Conservation (phyloP, 2,888 invertebrate genomes). For the Euzetes globulus region DNA sequence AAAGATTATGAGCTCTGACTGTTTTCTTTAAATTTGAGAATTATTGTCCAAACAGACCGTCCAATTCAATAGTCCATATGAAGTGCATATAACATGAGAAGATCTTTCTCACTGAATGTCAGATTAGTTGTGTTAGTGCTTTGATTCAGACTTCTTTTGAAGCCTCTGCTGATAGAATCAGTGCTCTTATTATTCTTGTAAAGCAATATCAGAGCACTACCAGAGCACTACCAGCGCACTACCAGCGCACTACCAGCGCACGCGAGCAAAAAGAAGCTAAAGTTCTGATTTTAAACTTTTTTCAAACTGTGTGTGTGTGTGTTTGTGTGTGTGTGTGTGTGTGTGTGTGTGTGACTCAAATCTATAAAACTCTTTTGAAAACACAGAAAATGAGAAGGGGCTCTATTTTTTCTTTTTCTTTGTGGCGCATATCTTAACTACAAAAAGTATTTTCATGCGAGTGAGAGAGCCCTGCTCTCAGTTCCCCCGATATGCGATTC, state of each 20-base stretch:
- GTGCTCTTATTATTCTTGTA: conserved; percentile 19
- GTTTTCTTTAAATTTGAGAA: background rate
- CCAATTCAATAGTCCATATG: background rate
- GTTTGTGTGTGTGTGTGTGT: background rate
- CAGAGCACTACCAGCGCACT: too few species aligned
- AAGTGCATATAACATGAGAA: background rate
- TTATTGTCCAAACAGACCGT: background rate
- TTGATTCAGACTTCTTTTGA: background rate
- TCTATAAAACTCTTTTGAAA: conserved; percentile 20
- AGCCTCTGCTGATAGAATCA: conserved; percentile 17
- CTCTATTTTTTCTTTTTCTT: background rate
- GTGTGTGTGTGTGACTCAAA: background rate
- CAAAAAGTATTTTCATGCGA: background rate
- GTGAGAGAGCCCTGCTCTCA: background rate
- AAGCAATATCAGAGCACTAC: conserved; percentile 17
- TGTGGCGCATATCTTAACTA: conserved; percentile 15
- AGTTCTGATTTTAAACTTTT: background rate
- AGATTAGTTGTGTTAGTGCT: conserved; percentile 8
- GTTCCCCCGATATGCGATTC: conserved; percentile 23
- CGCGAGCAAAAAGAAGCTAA: conserved; percentile 8
- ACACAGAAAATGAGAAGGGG: conserved; percentile 14
- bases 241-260: too few species aligned
- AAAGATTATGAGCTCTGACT: background rate
- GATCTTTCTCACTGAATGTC: conserved; percentile 4
- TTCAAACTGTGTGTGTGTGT: background rate